These are phyloP conservation scores for Porites lobata DNA, from an alignment of 92 coral and sea anemone species.

Conservation along the genomic window DNA sequence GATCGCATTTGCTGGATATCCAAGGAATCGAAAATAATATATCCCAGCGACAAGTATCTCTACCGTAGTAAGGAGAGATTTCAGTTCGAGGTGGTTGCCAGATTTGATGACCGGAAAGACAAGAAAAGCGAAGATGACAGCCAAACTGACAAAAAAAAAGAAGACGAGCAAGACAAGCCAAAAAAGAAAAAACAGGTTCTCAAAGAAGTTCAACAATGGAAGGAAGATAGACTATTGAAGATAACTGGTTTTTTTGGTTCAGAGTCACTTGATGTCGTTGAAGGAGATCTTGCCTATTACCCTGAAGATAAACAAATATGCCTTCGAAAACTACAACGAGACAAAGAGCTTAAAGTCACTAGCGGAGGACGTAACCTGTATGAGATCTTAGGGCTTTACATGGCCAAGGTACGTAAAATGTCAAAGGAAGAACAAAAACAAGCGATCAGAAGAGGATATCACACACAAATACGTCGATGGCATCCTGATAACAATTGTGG, in stretches of 20 bases:
- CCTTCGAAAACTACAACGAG: slow-evolving; percentile 53
- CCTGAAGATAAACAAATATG: slow-evolving; percentile 50
- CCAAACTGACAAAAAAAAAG: too few relatives aligned
- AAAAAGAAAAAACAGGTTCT: neutral
- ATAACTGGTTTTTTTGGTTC: too few relatives aligned
- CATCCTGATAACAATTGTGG: slow-evolving; percentile 66
- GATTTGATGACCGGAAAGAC: neutral
- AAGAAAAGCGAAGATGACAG: too few relatives aligned
- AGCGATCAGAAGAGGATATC: slow-evolving; percentile 38
- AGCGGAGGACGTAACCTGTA: slow-evolving; percentile 44
- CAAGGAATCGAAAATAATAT: slow-evolving; percentile 41
- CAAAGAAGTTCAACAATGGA: neutral
- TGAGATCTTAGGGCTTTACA: slow-evolving; percentile 54
- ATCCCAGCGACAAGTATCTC: slow-evolving; percentile 32
- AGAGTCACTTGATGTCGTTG: too few relatives aligned
- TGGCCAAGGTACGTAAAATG: slow-evolving; percentile 57
- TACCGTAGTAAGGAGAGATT: slow-evolving; percentile 31
- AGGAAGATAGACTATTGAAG: too few relatives aligned
- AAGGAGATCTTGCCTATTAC: slow-evolving; percentile 7
- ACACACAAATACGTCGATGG: slow-evolving; percentile 56
- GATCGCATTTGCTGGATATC: slow-evolving; percentile 70
- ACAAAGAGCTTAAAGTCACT: slow-evolving; percentile 19
- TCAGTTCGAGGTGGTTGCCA: slow-evolving; percentile 39
- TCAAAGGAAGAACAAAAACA: slow-evolving; percentile 30
- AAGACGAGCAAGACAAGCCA: too few relatives aligned